These are phyloP conservation scores for Protomyctophum bolini DNA, from an alignment of 2,113 vertebrate species.

Conservation along the genomic window DNA sequence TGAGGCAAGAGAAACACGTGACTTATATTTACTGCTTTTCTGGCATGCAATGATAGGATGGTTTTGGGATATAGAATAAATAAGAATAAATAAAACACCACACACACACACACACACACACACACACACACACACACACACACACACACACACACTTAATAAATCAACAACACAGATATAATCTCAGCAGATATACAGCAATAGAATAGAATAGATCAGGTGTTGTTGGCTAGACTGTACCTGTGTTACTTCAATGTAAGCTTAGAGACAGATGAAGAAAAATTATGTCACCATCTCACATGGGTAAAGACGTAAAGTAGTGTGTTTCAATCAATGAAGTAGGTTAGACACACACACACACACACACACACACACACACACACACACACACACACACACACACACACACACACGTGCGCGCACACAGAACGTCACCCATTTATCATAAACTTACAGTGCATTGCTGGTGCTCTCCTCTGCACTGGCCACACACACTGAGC, in stretches of 20 bases:
- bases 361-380: neutral
- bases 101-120: too few species aligned
- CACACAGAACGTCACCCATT: neutral
- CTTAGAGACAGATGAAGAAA: constrained; percentile 61
- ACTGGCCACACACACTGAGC: constrained; percentile 32
- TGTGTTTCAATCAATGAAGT: neutral
- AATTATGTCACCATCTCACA: constrained; percentile 23
- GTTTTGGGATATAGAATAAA: neutral
- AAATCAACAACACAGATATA: neutral
- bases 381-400: neutral
- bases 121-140: too few species aligned
- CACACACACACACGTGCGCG: neutral
- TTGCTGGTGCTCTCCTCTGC: constrained; percentile 60
- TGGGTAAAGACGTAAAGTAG: neutral
- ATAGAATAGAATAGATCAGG: constrained; percentile 1
- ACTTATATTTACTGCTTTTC: neutral
- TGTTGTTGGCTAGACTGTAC: constrained; percentile 43
- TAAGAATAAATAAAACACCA: neutral
- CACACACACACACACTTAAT: neutral
- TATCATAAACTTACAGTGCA: constrained; percentile 67
- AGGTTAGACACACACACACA: neutral
- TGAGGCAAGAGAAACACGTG: neutral
- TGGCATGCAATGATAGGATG: too few species aligned
- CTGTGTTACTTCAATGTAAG: constrained; percentile 66
- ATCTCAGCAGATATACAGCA: too few species aligned